phyloP scores from a whole-genome alignment of 2,888 invertebrate species.

The Hedychridium roseum region DNA sequence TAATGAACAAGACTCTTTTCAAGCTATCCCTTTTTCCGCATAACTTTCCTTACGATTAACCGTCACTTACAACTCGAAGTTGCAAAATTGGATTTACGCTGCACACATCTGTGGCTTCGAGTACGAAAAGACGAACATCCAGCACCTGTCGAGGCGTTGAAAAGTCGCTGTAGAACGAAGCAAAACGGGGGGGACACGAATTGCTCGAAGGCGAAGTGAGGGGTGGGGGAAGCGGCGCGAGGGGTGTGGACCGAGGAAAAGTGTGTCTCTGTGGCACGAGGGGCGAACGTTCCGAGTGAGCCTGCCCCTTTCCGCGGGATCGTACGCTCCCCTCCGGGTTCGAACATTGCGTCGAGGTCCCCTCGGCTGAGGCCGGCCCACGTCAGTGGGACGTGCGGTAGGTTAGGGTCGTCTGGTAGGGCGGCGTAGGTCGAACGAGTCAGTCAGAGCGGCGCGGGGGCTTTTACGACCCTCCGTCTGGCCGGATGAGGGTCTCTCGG shows the following conservation, averaged over 20 bases:
- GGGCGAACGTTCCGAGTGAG: conserved; percentile 38
- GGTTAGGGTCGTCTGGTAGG: conserved; percentile 52
- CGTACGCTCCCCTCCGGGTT: conserved; percentile 11
- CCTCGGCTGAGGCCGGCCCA: conserved; percentile 37
- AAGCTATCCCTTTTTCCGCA: too few relatives aligned
- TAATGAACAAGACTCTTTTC: too few relatives aligned
- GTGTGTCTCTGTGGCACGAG: conserved; percentile 56
- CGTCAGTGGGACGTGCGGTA: conserved; percentile 47
- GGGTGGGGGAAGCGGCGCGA: conserved; percentile 14
- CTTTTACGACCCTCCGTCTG: conserved; percentile 53
- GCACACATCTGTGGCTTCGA: too few relatives aligned
- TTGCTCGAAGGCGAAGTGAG: conserved; percentile 8
- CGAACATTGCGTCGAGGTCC: conserved; percentile 14
- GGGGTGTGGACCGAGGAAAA: conserved; percentile 38
- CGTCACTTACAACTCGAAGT: too few relatives aligned
- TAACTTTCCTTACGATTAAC: too few relatives aligned
- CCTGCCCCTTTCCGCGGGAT: conserved; percentile 7
- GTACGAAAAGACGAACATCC: too few relatives aligned
- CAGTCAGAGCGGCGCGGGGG: conserved; percentile 35
- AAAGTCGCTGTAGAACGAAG: too few relatives aligned
- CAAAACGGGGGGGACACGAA: too few relatives aligned
- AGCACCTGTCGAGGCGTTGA: too few relatives aligned
- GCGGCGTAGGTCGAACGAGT: conserved; percentile 37
- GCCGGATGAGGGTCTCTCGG: conserved; percentile 29
- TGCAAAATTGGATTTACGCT: too few relatives aligned